Conservation (phyloP, 2,113 vertebrate species). For the Microtus ochrogaster region DNA sequence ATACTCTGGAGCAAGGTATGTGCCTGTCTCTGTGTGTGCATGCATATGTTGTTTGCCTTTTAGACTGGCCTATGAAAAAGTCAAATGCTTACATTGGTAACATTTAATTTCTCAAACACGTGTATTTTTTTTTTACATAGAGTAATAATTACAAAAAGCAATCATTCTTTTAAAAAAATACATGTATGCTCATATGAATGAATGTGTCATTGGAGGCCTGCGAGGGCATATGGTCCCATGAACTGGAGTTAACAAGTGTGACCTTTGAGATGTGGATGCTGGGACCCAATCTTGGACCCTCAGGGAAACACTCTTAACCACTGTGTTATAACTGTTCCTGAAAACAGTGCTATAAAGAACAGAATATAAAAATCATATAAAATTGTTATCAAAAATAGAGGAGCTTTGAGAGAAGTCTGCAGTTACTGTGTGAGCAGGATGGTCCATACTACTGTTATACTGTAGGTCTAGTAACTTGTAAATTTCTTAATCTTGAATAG, state of each 20-base stretch:
- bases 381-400: background rate
- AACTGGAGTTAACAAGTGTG: background rate
- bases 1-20: constrained; percentile 55
- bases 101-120: constrained; percentile 10
- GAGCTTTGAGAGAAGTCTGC: background rate
- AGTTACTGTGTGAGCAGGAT: background rate
- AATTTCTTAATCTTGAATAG: background rate
- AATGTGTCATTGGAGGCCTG: background rate
- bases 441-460: background rate
- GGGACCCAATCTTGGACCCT: background rate
- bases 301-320: background rate
- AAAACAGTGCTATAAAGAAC: constrained; percentile 35
- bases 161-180: background rate
- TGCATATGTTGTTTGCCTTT: background rate
- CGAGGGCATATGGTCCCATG: background rate
- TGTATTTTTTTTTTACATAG: background rate
- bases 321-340: background rate
- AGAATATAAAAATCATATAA: background rate
- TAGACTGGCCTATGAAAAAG: background rate
- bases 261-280: background rate
- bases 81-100: background rate
- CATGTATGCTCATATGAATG: no score
- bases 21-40: background rate
- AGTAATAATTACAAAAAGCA: no score
- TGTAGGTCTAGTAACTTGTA: background rate